phyloP scores from a whole-genome alignment of 2,888 invertebrate species.

The Pemphredon lugubris region DNA sequence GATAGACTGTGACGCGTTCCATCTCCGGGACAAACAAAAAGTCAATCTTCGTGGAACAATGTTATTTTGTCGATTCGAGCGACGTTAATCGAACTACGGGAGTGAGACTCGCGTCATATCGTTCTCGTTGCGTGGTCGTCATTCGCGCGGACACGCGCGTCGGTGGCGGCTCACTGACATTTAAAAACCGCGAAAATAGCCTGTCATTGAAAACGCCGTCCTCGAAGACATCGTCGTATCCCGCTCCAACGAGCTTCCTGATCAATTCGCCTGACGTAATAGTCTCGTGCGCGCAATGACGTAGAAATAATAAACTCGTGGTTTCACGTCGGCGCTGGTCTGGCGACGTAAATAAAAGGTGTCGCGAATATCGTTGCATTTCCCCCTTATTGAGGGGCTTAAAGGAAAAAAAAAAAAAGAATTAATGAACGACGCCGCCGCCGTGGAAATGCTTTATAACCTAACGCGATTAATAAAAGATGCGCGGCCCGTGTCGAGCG shows the following conservation, averaged over 20 bases:
- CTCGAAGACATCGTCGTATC: not conserved
- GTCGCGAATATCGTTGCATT: conserved; percentile 17
- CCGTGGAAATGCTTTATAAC: conserved; percentile 45
- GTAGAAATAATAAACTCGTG: conserved; percentile 27
- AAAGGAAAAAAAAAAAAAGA: conserved; percentile 32
- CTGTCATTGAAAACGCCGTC: conserved; percentile 2
- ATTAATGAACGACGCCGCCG: conserved; percentile 42
- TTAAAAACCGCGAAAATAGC: conserved; percentile 13
- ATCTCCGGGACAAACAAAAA: no score
- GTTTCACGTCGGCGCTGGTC: conserved; percentile 1
- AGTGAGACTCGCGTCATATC: not conserved
- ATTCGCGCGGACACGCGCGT: conserved; percentile 1
- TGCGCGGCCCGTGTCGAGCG: conserved; percentile 32
- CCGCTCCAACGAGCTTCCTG: not conserved
- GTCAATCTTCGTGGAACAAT: no score
- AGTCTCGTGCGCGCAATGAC: not conserved
- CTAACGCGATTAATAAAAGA: conserved; percentile 58
- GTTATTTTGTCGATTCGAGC: not conserved
- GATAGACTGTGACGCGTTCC: no score
- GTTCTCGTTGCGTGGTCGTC: not conserved
- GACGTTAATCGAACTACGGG: not conserved
- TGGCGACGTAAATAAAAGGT: conserved; percentile 22
- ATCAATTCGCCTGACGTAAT: conserved; percentile 10
- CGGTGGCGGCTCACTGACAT: conserved; percentile 13
- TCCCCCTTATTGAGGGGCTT: conserved; percentile 28